Percentiles rank a stretch among this genome's conserved stretches.
phyloP scores from a whole-genome alignment of 2,888 invertebrate genomes.

The Megalurothrips usitatus region DNA sequence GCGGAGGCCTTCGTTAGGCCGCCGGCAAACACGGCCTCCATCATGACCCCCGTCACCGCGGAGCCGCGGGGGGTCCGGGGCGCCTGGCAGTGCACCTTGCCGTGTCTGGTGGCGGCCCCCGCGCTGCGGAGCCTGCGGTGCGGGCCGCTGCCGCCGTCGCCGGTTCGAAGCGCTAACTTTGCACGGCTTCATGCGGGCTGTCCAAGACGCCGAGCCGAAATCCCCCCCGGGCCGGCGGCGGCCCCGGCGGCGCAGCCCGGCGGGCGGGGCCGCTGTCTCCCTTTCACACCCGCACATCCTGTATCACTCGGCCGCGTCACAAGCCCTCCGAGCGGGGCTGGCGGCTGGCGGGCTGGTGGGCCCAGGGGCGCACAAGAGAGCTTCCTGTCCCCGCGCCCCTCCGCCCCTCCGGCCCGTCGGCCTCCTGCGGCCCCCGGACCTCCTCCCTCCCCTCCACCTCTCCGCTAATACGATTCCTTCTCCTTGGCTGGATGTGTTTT shows the following conservation, averaged over 20 bases:
- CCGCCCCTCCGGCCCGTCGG: too few species aligned
- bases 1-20: not conserved
- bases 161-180: not conserved
- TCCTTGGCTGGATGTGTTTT: conserved; percentile 11
- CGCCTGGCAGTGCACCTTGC: not conserved
- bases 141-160: not conserved
- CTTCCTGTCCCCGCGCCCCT: not conserved
- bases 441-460: not conserved
- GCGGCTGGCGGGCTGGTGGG: too few species aligned
- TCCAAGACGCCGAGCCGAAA: too few species aligned
- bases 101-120: not conserved
- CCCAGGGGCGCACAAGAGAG: not conserved
- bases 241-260: too few species aligned
- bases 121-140: not conserved
- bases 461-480: not conserved
- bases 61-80: not conserved
- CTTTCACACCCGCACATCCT: too few species aligned
- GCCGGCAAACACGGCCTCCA: not conserved
- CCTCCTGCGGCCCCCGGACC: too few species aligned
- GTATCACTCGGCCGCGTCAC: conserved; percentile 6
- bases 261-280: too few species aligned
- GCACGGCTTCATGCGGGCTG: too few species aligned
- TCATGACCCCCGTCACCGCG: not conserved
- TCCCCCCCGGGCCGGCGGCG: too few species aligned
- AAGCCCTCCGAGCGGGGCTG: not conserved